phyloP scores from a whole-genome alignment of 2,113 vertebrate genomes.

The Apistogramma diplotaenia region DNA sequence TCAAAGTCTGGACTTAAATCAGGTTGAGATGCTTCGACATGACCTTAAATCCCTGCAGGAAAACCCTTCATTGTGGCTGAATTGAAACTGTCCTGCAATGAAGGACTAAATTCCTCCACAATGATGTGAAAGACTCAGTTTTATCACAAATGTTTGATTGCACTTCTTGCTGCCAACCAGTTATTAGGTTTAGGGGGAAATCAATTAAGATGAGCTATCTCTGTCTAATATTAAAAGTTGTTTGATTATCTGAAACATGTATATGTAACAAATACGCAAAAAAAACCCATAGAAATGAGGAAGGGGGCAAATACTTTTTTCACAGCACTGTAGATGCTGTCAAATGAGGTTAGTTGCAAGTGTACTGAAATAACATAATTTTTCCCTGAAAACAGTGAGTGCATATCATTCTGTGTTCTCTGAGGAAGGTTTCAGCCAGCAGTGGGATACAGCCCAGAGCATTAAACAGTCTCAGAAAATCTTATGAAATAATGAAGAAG shows the following conservation, averaged over 20 bases:
- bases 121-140: background rate
- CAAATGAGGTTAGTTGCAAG: background rate
- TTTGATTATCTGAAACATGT: background rate
- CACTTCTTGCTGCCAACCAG: background rate
- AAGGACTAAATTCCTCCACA: background rate
- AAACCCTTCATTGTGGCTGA: too few relatives aligned
- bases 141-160: background rate
- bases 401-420: background rate
- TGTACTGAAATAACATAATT: background rate
- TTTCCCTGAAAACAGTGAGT: background rate
- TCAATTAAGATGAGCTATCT: background rate
- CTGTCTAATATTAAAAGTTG: background rate
- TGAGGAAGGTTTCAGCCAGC: background rate
- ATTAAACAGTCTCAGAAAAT: slow-evolving; percentile 12
- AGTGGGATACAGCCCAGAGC: slow-evolving; percentile 14
- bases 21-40: background rate
- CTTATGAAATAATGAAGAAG: slow-evolving; percentile 9
- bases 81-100: background rate
- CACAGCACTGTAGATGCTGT: background rate
- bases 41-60: too few relatives aligned
- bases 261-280: background rate
- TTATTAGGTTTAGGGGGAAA: background rate
- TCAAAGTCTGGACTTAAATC: background rate
- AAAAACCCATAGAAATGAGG: background rate
- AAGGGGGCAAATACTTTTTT: background rate